These are phyloP conservation scores for Camponotus floridanus DNA, from an alignment of 1,140 invertebrate species.

Conservation along the genomic window DNA sequence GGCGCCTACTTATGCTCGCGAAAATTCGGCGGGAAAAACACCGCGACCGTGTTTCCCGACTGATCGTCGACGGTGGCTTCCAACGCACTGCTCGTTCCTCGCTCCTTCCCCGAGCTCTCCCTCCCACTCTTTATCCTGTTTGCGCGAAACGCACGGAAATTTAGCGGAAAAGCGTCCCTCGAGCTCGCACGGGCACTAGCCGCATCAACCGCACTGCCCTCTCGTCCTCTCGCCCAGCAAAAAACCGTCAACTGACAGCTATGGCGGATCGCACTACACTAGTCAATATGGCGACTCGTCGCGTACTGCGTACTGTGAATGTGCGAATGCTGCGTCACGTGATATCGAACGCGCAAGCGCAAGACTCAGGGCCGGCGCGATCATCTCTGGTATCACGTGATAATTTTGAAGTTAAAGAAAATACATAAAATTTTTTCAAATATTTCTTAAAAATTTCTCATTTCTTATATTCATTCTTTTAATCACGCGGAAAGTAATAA, in stretches of 20 bases:
- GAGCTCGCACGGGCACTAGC: conserved; percentile 64
- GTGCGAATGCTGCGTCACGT: conserved; percentile 22
- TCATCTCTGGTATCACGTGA: not conserved
- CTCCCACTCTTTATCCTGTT: not conserved
- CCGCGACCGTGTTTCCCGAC: conserved; percentile 18
- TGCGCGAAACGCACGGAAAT: conserved; percentile 38
- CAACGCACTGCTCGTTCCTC: conserved; percentile 1
- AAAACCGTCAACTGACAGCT: conserved; percentile 73
- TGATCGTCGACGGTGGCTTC: not conserved
- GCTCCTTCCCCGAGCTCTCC: not conserved
- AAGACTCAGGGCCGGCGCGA: not conserved
- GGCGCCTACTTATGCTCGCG: conserved; percentile 3
- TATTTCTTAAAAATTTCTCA: not conserved
- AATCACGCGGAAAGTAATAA: not conserved
- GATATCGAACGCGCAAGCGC: not conserved
- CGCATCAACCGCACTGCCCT: conserved; percentile 71
- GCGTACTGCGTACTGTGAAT: not conserved
- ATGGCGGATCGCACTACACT: conserved; percentile 70
- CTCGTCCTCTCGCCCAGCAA: conserved; percentile 71
- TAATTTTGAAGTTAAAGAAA: not conserved
- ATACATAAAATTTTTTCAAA: not conserved
- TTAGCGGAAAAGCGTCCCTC: conserved; percentile 54
- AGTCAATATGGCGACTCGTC: conserved; percentile 51
- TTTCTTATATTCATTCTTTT: not conserved
- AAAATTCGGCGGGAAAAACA: conserved; percentile 40